Percentiles rank a stretch among this genome's conserved stretches.
These are phyloP conservation scores for Symphodus melops DNA, from an alignment of 2,113 vertebrate genomes.

Conservation along the genomic window DNA sequence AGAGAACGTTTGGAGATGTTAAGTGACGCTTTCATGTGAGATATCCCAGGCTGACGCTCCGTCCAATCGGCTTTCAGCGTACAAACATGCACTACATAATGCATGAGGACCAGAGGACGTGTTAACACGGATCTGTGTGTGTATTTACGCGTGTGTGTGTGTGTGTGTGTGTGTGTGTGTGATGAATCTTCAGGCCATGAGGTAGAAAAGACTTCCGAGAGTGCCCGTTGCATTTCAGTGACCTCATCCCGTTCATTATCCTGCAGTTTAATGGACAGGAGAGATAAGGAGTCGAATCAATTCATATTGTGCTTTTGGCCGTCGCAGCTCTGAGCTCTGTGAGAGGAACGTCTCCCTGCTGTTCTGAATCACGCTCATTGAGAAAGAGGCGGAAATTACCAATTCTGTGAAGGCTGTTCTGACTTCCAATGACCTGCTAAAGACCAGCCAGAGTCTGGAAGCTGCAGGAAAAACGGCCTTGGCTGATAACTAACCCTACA, in stretches of 20 bases:
- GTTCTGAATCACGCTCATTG: slow-evolving; percentile 48
- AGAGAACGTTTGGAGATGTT: slow-evolving; percentile 23
- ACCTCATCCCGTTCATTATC: slow-evolving; percentile 60
- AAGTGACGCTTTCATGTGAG: not conserved
- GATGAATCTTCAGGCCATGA: slow-evolving; percentile 14
- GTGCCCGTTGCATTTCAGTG: slow-evolving; percentile 37
- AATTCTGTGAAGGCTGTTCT: not conserved
- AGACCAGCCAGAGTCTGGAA: slow-evolving; percentile 2
- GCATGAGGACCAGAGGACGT: slow-evolving; percentile 41
- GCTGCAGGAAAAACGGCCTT: not conserved
- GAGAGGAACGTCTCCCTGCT: slow-evolving; percentile 20
- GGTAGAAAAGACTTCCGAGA: slow-evolving; percentile 18
- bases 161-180: slow-evolving; percentile 35
- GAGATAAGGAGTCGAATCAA: slow-evolving; percentile 54
- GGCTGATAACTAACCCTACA: too few relatives aligned
- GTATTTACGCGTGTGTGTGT: too few relatives aligned
- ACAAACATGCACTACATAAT: slow-evolving; percentile 62
- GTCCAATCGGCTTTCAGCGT: slow-evolving; percentile 30
- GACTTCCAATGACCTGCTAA: slow-evolving; percentile 55
- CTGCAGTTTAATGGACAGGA: slow-evolving; percentile 49
- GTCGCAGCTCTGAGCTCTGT: not conserved
- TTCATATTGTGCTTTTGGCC: slow-evolving; percentile 65
- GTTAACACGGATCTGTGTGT: slow-evolving; percentile 5
- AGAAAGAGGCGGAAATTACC: slow-evolving; percentile 42
- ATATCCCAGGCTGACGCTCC: slow-evolving; percentile 8